phyloP scores from a whole-genome alignment of 1,140 invertebrate genomes.

The Heliconius nattereri region DNA sequence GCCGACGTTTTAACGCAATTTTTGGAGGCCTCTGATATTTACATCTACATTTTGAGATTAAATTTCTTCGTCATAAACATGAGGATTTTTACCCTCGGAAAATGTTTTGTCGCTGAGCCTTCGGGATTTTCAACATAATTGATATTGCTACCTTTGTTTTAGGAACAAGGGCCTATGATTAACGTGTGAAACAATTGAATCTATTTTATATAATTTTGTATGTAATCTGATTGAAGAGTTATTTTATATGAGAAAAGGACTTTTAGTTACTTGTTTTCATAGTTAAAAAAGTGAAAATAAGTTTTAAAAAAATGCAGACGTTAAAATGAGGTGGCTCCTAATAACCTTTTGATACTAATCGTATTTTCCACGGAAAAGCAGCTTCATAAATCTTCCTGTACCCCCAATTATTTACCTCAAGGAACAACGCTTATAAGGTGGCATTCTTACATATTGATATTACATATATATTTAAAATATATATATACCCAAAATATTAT shows the following conservation, averaged over 20 bases:
- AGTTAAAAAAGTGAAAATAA: not conserved
- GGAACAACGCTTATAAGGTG: not conserved
- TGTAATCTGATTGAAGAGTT: not conserved
- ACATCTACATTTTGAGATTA: constrained; percentile 2
- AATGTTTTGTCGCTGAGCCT: not conserved
- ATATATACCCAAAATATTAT: too few relatives aligned
- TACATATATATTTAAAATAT: not conserved
- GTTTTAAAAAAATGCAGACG: not conserved
- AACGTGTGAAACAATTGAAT: not conserved
- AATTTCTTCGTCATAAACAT: constrained; percentile 3
- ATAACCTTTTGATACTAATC: not conserved
- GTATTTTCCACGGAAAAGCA: not conserved
- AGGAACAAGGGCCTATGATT: not conserved
- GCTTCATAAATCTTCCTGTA: not conserved
- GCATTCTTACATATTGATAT: not conserved
- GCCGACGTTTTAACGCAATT: constrained; percentile 20
- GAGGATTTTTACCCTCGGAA: not conserved
- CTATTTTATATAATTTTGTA: too few relatives aligned
- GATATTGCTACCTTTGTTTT: not conserved
- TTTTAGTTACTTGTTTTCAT: not conserved
- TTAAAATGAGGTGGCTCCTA: not conserved
- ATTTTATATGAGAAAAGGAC: not conserved
- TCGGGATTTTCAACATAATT: not conserved
- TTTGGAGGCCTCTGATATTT: constrained; percentile 10
- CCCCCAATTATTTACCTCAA: not conserved